These are phyloP conservation scores for Hemicrepidius hirtus DNA, from an alignment of 2,888 invertebrate species.

Conservation along the genomic window DNA sequence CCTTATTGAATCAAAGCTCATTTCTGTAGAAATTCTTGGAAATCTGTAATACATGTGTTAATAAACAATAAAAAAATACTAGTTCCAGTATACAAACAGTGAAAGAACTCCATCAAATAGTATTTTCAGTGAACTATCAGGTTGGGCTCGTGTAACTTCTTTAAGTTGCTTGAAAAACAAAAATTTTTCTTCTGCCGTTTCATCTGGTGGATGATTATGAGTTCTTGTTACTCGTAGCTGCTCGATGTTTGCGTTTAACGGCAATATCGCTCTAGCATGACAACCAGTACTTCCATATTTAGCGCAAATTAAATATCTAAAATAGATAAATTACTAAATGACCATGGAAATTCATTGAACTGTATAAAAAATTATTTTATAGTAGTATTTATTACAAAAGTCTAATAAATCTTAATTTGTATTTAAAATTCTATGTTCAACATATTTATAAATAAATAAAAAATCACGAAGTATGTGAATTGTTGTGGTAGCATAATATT, in stretches of 20 bases:
- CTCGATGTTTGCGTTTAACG: conserved; percentile 53
- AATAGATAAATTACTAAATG: conserved; percentile 17
- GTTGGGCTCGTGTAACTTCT: conserved; percentile 40
- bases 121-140: conserved; percentile 35
- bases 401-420: background rate
- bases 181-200: conserved; percentile 51
- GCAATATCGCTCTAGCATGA: conserved; percentile 58
- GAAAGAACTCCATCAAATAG: conserved; percentile 49
- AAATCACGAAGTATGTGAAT: too few species aligned
- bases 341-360: background rate
- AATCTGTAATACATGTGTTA: conserved; percentile 56
- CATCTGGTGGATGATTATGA: conserved; percentile 62
- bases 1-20: conserved; percentile 56
- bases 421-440: background rate
- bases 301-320: conserved; percentile 60
- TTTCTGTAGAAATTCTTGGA: conserved; percentile 57
- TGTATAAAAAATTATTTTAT: background rate
- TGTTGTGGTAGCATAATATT: too few species aligned
- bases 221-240: conserved; percentile 57
- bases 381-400: background rate
- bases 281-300: conserved; percentile 59
- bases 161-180: conserved; percentile 48
- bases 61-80: background rate
- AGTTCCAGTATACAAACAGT: conserved; percentile 35
- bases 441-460: background rate